Conservation (phyloP, 2,113 vertebrate genomes). For the Cyanistes caeruleus region DNA sequence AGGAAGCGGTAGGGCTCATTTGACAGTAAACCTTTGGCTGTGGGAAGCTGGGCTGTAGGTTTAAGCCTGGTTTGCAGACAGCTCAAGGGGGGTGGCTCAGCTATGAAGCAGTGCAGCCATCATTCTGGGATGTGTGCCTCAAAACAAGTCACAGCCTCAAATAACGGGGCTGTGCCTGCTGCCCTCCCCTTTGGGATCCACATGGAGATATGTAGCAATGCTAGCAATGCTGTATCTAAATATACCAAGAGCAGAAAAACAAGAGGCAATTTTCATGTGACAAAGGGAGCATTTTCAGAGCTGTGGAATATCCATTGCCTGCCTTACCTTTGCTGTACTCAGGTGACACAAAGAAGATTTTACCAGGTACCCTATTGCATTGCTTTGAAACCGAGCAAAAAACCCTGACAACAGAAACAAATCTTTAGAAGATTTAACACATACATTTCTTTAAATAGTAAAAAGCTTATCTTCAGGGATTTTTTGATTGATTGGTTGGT, state of each 20-base stretch:
- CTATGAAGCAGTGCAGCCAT: neutral
- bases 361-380: neutral
- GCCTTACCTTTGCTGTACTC: neutral
- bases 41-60: neutral
- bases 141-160: neutral
- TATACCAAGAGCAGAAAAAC: neutral
- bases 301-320: neutral
- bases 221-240: neutral
- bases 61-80: neutral
- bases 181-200: neutral
- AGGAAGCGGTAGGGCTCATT: neutral
- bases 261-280: neutral
- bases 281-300: neutral
- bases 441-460: neutral
- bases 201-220: neutral
- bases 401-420: neutral
- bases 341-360: neutral
- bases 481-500: neutral
- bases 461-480: neutral
- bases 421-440: neutral
- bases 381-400: neutral
- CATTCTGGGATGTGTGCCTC: neutral
- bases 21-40: neutral
- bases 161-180: neutral
- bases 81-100: neutral